Conservation (phyloP, 2,113 vertebrate species). For the Laticauda colubrina region DNA sequence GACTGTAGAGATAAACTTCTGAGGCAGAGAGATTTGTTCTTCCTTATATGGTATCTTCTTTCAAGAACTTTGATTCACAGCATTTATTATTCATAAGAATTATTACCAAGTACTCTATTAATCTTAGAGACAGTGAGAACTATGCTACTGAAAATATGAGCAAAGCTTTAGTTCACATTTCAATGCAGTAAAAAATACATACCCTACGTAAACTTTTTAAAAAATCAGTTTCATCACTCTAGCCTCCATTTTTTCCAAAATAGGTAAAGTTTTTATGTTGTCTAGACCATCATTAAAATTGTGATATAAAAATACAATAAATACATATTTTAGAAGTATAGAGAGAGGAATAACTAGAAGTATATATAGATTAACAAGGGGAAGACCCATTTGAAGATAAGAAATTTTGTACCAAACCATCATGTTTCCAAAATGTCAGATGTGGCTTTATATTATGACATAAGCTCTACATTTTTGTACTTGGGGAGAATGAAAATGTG, state of each 20-base stretch:
- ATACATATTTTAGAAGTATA: background rate
- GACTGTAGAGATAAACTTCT: background rate
- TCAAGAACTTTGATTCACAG: background rate
- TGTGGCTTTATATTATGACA: background rate
- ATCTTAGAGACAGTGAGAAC: background rate
- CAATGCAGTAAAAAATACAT: background rate
- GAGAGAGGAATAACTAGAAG: background rate
- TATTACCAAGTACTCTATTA: background rate
- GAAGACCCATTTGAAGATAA: background rate
- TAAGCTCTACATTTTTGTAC: background rate
- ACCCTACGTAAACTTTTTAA: background rate
- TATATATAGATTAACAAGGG: background rate
- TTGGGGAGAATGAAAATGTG: background rate
- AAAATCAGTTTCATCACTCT: background rate
- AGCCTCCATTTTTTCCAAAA: background rate
- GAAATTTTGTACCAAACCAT: background rate
- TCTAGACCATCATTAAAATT: background rate
- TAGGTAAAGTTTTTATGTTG: background rate
- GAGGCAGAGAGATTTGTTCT: background rate
- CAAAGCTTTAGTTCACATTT: background rate
- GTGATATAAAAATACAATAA: background rate
- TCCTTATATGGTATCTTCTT: background rate
- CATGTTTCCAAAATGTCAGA: background rate
- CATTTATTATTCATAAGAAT: background rate
- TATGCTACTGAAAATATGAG: background rate